A percentile compares a stretch with the other conserved stretches of the same genome.
Conservation (phyloP, 2,113 vertebrate genomes). For the Brienomyrus brachyistius region DNA sequence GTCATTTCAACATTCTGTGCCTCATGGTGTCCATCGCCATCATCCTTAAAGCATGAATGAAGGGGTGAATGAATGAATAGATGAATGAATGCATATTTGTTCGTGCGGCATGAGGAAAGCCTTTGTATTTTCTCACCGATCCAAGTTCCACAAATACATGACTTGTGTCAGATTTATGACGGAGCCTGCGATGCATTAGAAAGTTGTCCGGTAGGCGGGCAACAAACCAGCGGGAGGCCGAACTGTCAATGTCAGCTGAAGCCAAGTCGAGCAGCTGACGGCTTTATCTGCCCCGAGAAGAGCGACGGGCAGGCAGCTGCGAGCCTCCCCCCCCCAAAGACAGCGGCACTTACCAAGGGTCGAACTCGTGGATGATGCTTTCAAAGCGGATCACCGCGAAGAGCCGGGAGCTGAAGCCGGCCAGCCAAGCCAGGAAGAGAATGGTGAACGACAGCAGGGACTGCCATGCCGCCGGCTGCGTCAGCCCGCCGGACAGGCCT, state of each 20-base stretch:
- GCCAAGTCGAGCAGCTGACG: neutral
- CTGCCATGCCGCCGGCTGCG: conserved; percentile 95
- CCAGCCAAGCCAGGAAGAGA: conserved; percentile 94
- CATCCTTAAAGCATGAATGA: neutral
- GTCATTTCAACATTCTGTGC: neutral
- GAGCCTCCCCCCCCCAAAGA: neutral
- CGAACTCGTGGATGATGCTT: conserved; percentile 99
- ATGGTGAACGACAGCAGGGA: conserved; percentile 93
- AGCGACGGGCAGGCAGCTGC: no score
- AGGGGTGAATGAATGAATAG: neutral
- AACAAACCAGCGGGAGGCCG: neutral
- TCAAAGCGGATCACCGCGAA: conserved; percentile 98
- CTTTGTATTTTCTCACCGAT: neutral
- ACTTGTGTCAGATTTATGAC: neutral
- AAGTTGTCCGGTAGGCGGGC: neutral
- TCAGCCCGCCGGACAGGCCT: conserved; percentile 69
- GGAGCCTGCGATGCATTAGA: neutral
- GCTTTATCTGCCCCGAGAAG: neutral
- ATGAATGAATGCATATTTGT: neutral
- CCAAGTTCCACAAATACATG: neutral
- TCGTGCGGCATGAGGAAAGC: neutral
- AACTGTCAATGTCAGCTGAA: neutral
- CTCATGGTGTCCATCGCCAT: neutral
- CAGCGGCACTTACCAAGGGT: conserved; percentile 81
- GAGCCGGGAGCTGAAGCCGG: conserved; percentile 94